Conservation (phyloP, 2,113 vertebrate genomes). For the Tychaedon coryphoeus region DNA sequence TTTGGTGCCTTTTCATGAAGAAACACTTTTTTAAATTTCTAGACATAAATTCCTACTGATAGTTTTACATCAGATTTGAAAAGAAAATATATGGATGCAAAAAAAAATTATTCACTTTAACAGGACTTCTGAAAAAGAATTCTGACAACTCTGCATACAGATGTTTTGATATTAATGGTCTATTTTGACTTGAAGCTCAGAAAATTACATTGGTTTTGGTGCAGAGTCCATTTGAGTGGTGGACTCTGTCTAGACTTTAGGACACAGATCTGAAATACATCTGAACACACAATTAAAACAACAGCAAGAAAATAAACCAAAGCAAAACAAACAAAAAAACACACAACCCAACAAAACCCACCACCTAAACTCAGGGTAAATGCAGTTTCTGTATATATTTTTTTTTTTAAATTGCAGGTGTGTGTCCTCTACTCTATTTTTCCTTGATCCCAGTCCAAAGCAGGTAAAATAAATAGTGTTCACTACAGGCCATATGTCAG, state of each 20-base stretch:
- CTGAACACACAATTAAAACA: background rate
- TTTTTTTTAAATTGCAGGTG: background rate
- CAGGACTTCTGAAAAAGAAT: background rate
- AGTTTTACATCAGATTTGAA: background rate
- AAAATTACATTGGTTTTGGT: background rate
- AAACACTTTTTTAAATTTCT: background rate
- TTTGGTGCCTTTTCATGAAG: background rate
- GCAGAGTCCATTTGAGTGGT: background rate
- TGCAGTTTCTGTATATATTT: background rate
- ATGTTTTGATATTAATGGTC: background rate
- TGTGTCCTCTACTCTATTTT: background rate
- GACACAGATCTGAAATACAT: background rate
- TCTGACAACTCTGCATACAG: background rate
- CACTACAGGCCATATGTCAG: background rate
- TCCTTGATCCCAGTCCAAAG: background rate
- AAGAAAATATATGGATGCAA: background rate
- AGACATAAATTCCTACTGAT: background rate
- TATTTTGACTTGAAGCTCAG: background rate
- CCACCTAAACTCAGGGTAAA: background rate
- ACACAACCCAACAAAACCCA: background rate
- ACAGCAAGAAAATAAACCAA: background rate
- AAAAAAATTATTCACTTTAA: background rate
- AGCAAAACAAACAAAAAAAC: background rate
- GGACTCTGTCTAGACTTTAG: background rate
- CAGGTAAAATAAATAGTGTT: background rate